A percentile compares a stretch with the other conserved stretches of the same genome.
Evolutionary conservation across 2,113 vertebrate species (phyloP).

Genomic region (Actenoides lindsayi): DNA sequence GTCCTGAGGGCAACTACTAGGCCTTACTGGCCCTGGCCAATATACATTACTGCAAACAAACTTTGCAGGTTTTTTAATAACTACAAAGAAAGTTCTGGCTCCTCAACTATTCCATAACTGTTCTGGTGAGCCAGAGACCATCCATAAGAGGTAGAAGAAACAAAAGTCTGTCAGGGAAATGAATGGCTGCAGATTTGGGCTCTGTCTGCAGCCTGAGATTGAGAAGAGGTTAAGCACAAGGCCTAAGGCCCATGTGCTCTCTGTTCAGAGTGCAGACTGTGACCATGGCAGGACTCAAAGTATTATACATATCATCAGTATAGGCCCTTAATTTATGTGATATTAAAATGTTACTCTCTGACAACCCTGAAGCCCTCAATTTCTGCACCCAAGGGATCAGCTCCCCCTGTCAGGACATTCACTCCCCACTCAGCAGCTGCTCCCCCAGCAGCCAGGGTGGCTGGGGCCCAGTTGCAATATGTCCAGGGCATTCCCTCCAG

Average conservation of each 20-base stretch:
- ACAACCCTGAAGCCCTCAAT: not conserved
- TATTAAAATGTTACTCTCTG: not conserved
- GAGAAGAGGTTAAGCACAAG: not conserved
- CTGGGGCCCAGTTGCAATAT: rapidly evolving
- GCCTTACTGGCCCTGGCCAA: not conserved
- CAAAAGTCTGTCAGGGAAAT: rapidly evolving
- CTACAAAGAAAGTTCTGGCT: not conserved
- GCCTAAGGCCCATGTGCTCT: not conserved
- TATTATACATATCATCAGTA: too few species aligned
- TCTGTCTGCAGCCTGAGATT: not conserved
- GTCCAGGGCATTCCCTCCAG: not conserved
- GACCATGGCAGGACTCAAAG: not conserved
- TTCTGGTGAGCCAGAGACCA: not conserved
- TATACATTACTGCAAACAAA: not conserved
- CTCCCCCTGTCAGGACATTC: rapidly evolving
- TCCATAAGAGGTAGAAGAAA: not conserved
- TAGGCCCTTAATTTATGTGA: not conserved
- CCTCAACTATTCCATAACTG: not conserved
- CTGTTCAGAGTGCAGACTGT: not conserved
- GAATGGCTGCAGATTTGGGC: not conserved
- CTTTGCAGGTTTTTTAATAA: not conserved
- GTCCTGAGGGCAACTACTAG: not conserved
- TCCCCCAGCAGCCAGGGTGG: not conserved
- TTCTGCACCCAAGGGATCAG: rapidly evolving
- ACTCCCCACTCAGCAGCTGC: not conserved